Conservation (phyloP, 1,140 invertebrate genomes). For the Stenopsyche tienmushanensis region DNA sequence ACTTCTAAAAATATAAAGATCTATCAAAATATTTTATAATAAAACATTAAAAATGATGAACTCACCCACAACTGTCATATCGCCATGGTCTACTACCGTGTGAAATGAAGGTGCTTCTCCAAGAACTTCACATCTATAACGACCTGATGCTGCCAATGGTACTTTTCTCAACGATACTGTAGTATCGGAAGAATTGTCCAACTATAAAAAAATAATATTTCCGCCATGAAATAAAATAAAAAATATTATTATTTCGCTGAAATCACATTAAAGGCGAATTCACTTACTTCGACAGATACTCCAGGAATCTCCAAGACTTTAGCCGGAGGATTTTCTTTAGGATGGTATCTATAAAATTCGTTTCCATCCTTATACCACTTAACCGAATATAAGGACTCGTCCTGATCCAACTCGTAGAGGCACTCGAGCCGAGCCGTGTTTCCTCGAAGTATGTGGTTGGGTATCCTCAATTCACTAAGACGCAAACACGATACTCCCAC, state of each 20-base stretch:
- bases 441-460: constrained; percentile 56
- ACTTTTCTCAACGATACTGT: constrained; percentile 67
- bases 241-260: too few relatives aligned
- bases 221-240: too few relatives aligned
- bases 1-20: too few relatives aligned
- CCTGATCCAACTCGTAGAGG: constrained; percentile 58
- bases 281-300: constrained; percentile 64
- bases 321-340: constrained; percentile 58
- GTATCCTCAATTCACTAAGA: constrained; percentile 56
- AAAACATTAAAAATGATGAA: too few relatives aligned
- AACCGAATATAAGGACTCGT: constrained; percentile 60
- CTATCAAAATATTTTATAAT: too few relatives aligned
- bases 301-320: constrained; percentile 60
- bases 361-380: constrained; percentile 66
- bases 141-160: constrained; percentile 67
- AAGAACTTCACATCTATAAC: constrained; percentile 77
- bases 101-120: constrained; percentile 75
- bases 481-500: constrained; percentile 44
- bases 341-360: constrained; percentile 64
- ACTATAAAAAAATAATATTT: constrained; percentile 52
- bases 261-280: too few relatives aligned
- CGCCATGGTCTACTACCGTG: constrained; percentile 71
- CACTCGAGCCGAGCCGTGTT: constrained; percentile 58
- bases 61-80: constrained; percentile 76
- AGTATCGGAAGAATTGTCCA: constrained; percentile 66